Conservation (phyloP, 2,113 vertebrate genomes). For the Xiphophorus couchianus region DNA sequence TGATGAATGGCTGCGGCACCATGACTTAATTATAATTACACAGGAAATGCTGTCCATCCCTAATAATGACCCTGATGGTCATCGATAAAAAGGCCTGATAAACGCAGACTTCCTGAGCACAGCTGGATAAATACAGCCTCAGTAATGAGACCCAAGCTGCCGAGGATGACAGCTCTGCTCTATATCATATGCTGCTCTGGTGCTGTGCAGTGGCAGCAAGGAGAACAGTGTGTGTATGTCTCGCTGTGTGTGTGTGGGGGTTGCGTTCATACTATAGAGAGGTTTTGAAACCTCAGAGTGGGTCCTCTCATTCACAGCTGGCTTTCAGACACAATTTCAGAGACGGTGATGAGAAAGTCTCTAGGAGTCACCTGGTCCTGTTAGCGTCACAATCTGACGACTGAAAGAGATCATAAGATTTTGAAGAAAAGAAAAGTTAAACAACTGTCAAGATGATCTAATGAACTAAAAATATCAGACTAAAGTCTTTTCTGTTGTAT, state of each 20-base stretch:
- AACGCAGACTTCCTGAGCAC: conserved; percentile 74
- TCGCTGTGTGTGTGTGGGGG: too few species aligned
- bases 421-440: background rate
- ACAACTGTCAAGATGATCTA: background rate
- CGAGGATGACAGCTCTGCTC: conserved; percentile 73
- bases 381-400: background rate
- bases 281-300: conserved; percentile 46
- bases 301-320: conserved; percentile 27
- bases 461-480: background rate
- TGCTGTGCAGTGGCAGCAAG: conserved; percentile 29
- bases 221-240: background rate
- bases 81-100: conserved; percentile 84
- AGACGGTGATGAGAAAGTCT: background rate
- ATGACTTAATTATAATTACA: conserved; percentile 78
- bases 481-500: background rate
- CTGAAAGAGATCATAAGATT: background rate
- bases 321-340: conserved; percentile 35
- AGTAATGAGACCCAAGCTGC: conserved; percentile 73
- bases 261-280: background rate
- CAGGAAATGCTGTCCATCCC: conserved; percentile 78
- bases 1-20: conserved; percentile 60
- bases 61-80: conserved; percentile 73
- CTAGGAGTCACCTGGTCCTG: background rate
- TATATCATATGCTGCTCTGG: conserved; percentile 68
- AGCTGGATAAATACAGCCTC: conserved; percentile 70